Percentiles rank a stretch among this genome's conserved stretches.
phyloP scores from a whole-genome alignment of 2,113 vertebrate species.

The Triplophysa siluroides region DNA sequence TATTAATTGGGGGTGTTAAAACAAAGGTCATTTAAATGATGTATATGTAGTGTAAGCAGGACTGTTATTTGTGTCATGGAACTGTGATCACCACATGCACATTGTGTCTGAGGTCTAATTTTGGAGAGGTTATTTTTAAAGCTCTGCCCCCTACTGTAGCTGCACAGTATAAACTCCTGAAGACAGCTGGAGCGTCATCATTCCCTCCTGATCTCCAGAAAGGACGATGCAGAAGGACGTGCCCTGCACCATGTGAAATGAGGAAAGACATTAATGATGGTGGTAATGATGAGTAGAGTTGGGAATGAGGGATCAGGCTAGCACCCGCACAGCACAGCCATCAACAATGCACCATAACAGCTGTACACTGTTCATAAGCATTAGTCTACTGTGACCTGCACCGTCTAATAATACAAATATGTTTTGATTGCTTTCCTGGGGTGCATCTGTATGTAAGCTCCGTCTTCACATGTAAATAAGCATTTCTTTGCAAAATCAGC shows the following conservation, averaged over 20 bases:
- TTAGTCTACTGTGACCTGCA: background rate
- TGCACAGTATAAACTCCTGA: slow-evolving; percentile 4
- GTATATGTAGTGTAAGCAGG: too few species aligned
- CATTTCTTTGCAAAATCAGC: too few species aligned
- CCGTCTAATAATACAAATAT: background rate
- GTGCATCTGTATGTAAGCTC: too few species aligned
- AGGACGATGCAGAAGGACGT: background rate
- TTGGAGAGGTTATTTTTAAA: background rate
- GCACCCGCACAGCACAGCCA: background rate
- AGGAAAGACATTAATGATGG: slow-evolving; percentile 16
- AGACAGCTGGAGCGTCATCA: background rate
- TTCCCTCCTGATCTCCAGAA: background rate
- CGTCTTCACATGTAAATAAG: too few species aligned
- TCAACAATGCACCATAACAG: background rate
- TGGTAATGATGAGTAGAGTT: background rate
- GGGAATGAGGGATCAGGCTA: slow-evolving; percentile 45
- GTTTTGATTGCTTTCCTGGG: background rate
- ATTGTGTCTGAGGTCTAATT: background rate
- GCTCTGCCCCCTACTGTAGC: background rate
- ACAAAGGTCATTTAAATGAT: too few species aligned
- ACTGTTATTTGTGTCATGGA: too few species aligned
- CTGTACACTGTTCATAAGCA: background rate
- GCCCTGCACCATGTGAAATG: slow-evolving; percentile 18
- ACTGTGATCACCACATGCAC: too few species aligned
- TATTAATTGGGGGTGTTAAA: too few species aligned